Evolutionary conservation across 2,888 invertebrate genomes (phyloP), one percentile per base, ranked within the genome.

Genomic region (Julus scanicus): DNA sequence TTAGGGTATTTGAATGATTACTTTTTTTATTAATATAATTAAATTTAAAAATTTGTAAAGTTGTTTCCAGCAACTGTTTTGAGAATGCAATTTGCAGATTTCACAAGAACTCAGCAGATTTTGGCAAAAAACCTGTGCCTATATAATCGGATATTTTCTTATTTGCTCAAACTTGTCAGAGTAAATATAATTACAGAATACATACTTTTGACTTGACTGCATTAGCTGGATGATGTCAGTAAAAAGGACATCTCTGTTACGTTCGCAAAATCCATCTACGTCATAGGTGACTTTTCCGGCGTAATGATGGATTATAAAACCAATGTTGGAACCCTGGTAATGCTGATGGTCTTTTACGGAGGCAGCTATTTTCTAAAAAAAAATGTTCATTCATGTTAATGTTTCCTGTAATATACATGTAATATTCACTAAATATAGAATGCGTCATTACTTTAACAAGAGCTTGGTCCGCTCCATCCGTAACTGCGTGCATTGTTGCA

Each of bases 401-500:
- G 4, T 4, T 40, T 84, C 17, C 4, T 84, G n/a, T 17, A 15
- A 84, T 44, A 44, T 44, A 29, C 29, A 29, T 29, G 29, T 29
- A 29, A 29, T 29, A 29, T 29, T 29, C 29, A 29, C 29, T 29
- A 29, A 29, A 29, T 29, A 29, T 29, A 29, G 29, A 29, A 29
- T 1, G 29, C 29, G 1, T 37, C 15, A 2, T 87, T 48, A 93
- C 93, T 91, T 93, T 93, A 92, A 93, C 93, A 89, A 94, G 92
- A 90, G 94, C 94, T 44, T 92, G 91, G 91, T 95, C 95, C 1
- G 94, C 94, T 0, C 95, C 94, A 86, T 94, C 94, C 15, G 94
- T 93, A 87, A 95, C 95, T 5, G 94, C 94, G 91, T 95, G 95
- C 92, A 95, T 93, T 53, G 95, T 95, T 9, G 95, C 95, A 92